These are phyloP conservation scores for Micrastur ruficollis DNA, from an alignment of 2,797 vertebrate species.

Conservation along the genomic window DNA sequence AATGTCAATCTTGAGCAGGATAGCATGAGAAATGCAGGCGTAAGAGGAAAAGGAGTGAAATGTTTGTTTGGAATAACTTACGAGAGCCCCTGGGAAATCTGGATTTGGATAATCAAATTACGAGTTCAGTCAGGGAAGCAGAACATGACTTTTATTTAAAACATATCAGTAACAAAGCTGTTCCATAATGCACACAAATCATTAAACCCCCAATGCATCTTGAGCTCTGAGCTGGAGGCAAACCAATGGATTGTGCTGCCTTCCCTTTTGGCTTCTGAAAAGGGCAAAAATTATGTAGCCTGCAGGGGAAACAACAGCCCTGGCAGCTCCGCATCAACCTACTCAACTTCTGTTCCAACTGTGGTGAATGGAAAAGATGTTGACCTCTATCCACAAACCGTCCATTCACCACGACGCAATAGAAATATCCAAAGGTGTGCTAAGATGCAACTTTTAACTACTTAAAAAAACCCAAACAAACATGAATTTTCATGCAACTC, in stretches of 20 bases:
- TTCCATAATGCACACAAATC: neutral
- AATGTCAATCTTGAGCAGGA: neutral
- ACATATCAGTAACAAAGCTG: neutral
- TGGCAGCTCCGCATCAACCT: neutral
- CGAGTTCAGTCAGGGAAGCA: neutral
- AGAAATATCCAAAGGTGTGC: neutral
- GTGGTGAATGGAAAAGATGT: neutral
- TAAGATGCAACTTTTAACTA: neutral
- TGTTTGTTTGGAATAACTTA: neutral
- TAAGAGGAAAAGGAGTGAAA: neutral
- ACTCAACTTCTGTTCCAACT: neutral
- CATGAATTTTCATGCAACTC: neutral
- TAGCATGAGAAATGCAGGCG: neutral
- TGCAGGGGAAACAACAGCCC: neutral
- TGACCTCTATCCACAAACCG: neutral
- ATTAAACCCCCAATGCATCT: neutral
- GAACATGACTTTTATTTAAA: constrained; percentile 39
- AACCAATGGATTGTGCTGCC: neutral
- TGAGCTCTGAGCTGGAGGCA: neutral
- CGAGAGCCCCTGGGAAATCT: neutral
- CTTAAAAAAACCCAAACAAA: fast-evolving
- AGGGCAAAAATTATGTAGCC: neutral
- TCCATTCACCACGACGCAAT: neutral
- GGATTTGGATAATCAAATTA: constrained; percentile 32
- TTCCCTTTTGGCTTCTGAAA: neutral